Percentiles rank a stretch among this genome's conserved stretches.
Conservation (phyloP, 23 tunicate genomes). For the Trididemnum miniatum region DNA sequence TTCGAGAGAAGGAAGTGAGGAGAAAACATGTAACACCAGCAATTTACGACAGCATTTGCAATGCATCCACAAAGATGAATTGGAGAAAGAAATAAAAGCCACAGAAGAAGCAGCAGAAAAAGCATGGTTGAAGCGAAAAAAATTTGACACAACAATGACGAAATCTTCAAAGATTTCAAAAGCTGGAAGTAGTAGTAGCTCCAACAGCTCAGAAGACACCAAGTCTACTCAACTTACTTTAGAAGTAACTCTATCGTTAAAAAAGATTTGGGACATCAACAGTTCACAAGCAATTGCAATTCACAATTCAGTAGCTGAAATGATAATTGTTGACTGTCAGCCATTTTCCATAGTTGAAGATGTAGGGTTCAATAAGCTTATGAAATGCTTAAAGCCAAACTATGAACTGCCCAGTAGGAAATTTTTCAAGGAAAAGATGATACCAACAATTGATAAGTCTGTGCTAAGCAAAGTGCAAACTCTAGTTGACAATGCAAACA, state of each 20-base stretch:
- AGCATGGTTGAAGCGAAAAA: slow-evolving; percentile 10
- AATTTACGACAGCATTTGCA: slow-evolving; percentile 23
- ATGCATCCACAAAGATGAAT: slow-evolving; percentile 11
- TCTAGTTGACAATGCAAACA: slow-evolving; percentile 19
- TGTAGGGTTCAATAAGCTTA: slow-evolving; percentile 24
- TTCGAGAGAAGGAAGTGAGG: slow-evolving; percentile 12
- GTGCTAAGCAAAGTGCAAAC: slow-evolving; percentile 11
- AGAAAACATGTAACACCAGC: slow-evolving; percentile 22
- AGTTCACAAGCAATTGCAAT: not conserved
- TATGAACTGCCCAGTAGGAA: slow-evolving; percentile 27
- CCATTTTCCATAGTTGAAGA: slow-evolving; percentile 31
- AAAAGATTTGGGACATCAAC: slow-evolving; percentile 23
- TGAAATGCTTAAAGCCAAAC: slow-evolving; percentile 21
- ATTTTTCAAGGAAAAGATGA: not conserved
- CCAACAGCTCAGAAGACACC: slow-evolving; percentile 13
- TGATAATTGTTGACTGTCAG: slow-evolving; percentile 35
- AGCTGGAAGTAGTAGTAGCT: slow-evolving; percentile 20
- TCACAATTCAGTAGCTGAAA: slow-evolving; percentile 7
- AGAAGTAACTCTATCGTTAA: slow-evolving; percentile 1
- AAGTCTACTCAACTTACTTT: slow-evolving; percentile 26
- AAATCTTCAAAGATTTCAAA: slow-evolving; percentile 17
- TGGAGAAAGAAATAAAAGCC: slow-evolving; percentile 17
- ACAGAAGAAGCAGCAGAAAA: slow-evolving; percentile 12
- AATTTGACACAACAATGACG: slow-evolving; percentile 1
- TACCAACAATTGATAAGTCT: slow-evolving; percentile 8